Evolutionary conservation across 2,888 invertebrate species (phyloP).

Genomic region (Dryomyza anilis): DNA sequence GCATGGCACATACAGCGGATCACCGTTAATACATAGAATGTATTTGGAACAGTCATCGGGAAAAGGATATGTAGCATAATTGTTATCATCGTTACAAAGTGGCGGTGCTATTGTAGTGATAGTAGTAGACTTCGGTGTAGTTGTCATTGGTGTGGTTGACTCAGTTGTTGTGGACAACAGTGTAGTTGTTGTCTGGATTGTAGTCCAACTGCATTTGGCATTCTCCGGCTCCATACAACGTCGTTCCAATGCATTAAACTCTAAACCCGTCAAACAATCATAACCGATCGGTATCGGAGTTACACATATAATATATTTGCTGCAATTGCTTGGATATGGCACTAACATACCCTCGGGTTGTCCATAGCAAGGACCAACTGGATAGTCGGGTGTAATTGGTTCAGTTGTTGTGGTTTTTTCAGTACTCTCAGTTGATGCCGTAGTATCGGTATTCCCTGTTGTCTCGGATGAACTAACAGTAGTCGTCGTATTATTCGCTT

Average conservation of each 20-base stretch:
- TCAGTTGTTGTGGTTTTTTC: background rate
- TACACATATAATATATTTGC: constrained; percentile 42
- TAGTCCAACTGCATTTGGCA: constrained; percentile 54
- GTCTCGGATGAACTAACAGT: background rate
- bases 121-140: constrained; percentile 4
- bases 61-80: constrained; percentile 8
- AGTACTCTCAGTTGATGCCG: background rate
- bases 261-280: constrained; percentile 64
- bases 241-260: constrained; percentile 49
- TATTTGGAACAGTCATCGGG: constrained; percentile 21
- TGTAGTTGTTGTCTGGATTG: constrained; percentile 31
- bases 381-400: constrained; percentile 10
- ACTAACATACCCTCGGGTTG: constrained; percentile 36
- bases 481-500: background rate
- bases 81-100: constrained; percentile 4
- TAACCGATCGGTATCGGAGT: constrained; percentile 59
- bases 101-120: constrained; percentile 23
- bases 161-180: constrained; percentile 34
- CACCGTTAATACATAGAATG: constrained; percentile 17
- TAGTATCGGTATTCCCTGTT: background rate
- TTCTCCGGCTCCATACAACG: constrained; percentile 43
- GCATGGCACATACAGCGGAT: background rate
- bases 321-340: constrained; percentile 46
- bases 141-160: constrained; percentile 23
- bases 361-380: constrained; percentile 36